Evolutionary conservation across 1,140 invertebrate genomes (phyloP).

Genomic region (Notospermus geniculatus): DNA sequence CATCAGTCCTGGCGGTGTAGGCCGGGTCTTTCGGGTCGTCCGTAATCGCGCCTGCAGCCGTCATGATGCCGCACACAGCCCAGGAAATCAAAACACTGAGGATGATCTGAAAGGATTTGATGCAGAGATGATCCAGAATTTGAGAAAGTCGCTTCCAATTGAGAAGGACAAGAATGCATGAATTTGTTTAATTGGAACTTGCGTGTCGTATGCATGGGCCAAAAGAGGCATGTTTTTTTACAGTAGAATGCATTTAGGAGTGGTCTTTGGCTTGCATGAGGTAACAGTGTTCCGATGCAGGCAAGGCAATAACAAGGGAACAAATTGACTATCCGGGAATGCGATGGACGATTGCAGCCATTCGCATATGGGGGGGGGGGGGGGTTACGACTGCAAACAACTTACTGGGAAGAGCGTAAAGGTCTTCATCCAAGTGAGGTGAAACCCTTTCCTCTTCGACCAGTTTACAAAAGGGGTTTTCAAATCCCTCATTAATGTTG

Average conservation of each 20-base stretch:
- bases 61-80: conserved; percentile 72
- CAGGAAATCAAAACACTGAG: conserved; percentile 77
- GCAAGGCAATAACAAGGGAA: too few relatives aligned
- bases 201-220: too few relatives aligned
- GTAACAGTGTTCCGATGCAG: too few relatives aligned
- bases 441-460: conserved; percentile 41
- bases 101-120: conserved; percentile 66
- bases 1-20: conserved; percentile 76
- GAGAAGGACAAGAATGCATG: too few relatives aligned
- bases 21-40: conserved; percentile 42
- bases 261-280: too few relatives aligned
- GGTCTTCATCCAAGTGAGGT: conserved; percentile 62
- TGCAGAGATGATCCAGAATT: too few relatives aligned
- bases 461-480: conserved; percentile 68
- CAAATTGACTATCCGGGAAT: too few relatives aligned
- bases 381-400: conserved; percentile 13
- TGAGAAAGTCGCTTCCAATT: too few relatives aligned
- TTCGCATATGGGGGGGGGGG: not conserved
- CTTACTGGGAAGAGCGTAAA: conserved; percentile 82
- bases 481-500: conserved; percentile 72
- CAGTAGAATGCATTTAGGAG: too few relatives aligned
- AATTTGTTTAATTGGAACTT: too few relatives aligned
- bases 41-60: conserved; percentile 64
- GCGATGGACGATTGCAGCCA: too few relatives aligned
- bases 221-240: too few relatives aligned